phyloP scores from a whole-genome alignment of 2,888 invertebrate genomes.

The Phortica magna region DNA sequence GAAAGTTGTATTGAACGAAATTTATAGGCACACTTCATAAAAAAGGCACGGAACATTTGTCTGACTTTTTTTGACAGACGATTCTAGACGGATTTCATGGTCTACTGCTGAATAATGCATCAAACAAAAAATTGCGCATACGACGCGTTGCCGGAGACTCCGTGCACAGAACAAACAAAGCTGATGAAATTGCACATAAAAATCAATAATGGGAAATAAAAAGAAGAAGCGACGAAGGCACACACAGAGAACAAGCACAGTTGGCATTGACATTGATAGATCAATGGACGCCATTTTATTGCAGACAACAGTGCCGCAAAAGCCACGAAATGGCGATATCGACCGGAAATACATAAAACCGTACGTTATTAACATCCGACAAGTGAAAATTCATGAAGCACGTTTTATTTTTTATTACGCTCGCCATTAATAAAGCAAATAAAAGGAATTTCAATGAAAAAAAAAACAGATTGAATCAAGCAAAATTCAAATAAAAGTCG shows the following conservation, averaged over 20 bases:
- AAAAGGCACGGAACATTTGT: not conserved
- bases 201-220: not conserved
- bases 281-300: not conserved
- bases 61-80: not conserved
- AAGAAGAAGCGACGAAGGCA: not conserved
- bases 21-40: not conserved
- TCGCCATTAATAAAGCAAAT: not conserved
- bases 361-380: not conserved
- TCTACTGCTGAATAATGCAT: conserved; percentile 24
- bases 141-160: not conserved
- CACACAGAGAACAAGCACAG: not conserved
- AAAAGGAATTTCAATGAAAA: not conserved
- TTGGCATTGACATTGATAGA: conserved; percentile 27
- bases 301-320: not conserved
- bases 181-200: not conserved
- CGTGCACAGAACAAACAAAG: not conserved
- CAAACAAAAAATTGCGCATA: conserved; percentile 9
- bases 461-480: not conserved
- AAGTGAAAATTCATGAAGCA: not conserved
- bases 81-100: conserved; percentile 37
- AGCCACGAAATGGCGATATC: conserved; percentile 22
- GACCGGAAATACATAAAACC: conserved; percentile 10
- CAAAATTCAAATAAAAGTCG: conserved; percentile 1
- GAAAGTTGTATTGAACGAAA: conserved; percentile 1
- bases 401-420: conserved; percentile 7